Conservation (phyloP, 2,888 invertebrate species). For the Andrena camellia region DNA sequence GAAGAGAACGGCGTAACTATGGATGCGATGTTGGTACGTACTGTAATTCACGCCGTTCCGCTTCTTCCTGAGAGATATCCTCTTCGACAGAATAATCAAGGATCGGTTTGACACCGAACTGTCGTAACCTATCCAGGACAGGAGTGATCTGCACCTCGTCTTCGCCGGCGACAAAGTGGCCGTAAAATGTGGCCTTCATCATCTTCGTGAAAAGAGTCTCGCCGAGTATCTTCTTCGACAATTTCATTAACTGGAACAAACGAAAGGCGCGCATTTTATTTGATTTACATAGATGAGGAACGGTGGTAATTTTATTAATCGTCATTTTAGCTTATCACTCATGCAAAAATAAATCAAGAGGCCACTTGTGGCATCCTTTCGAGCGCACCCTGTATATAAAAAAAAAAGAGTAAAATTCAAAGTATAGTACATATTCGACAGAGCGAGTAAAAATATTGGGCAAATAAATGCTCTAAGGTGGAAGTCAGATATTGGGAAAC, state of each 20-base stretch:
- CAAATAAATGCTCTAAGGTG: too few relatives aligned
- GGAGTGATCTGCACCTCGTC: constrained; percentile 95
- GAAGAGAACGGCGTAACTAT: too few relatives aligned
- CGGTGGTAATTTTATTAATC: not conserved
- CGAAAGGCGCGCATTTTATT: not conserved
- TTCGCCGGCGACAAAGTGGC: constrained; percentile 99
- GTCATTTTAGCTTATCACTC: not conserved
- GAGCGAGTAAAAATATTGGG: too few relatives aligned
- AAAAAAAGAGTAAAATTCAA: too few relatives aligned
- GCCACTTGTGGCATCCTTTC: too few relatives aligned
- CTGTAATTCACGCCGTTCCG: constrained; percentile 97
- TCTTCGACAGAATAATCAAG: constrained; percentile 99
- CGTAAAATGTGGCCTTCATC: constrained; percentile 98
- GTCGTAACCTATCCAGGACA: constrained; percentile 93
- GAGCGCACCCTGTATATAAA: too few relatives aligned
- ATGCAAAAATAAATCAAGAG: too few relatives aligned
- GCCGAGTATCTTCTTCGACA: constrained; percentile 91
- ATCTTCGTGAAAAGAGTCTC: constrained; percentile 92
- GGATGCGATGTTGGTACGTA: constrained; percentile 86
- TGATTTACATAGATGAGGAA: not conserved
- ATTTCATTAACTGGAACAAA: constrained; percentile 92
- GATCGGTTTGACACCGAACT: constrained; percentile 99
- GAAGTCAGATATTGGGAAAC: too few relatives aligned
- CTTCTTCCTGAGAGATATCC: constrained; percentile 96
- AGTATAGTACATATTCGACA: too few relatives aligned